Base-by-base conservation (phyloP, 2,113 vertebrate genomes). In the Osmerus eperlanus region DNA sequence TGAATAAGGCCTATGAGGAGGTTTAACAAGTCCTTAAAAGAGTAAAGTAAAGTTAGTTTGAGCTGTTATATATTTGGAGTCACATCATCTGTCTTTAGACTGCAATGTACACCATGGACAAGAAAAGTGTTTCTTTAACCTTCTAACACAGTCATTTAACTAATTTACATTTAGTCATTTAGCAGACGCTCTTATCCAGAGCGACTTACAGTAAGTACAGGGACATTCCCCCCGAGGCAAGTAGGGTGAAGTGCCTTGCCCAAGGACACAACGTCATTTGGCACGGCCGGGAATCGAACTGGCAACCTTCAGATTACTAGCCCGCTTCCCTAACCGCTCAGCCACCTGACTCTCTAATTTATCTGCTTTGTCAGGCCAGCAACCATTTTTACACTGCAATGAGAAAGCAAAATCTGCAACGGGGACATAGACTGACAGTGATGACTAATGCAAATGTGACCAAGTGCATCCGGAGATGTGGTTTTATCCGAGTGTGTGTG, bases 381-480 rank as follows among this genome's bases (percentile, higher is more conserved):
- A 58, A 28, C 51, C 52, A 32, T 54, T 55, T 68, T 3, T 23
- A 68, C 18, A n/a, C n/a, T 29, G 47, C 36, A 25, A 72, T 68
- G 61, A 55, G 65, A 73, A 71, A 71, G 58, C 32, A 41, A 79
- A 75, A 16, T 19, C 62, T 3, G 29, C n/a, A 13, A 73, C 21
- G 56, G 69, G 70, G 36, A 25, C 28, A 9, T 52, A 58, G 12
- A 9, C 52, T 60, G 71, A 81, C 73, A 68, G 25, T 18, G 51
- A 67, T 69, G 67, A 75, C 69, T 8, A 16, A 72, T 72, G 69
- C n/a, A 15, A 59, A 11, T 29, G 7, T 78, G 74, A 78, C 77
- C 76, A 78, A 28, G 36, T n/a, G 51, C 83, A 86, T 72, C 67
- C 83, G 23, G 51, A 52, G 23, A 16, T 68, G 56, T 58, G 63